A percentile compares a stretch with the other conserved stretches of the same genome.
phyloP scores from a whole-genome alignment of 2,113 vertebrate species.

The Otolemur garnettii region DNA sequence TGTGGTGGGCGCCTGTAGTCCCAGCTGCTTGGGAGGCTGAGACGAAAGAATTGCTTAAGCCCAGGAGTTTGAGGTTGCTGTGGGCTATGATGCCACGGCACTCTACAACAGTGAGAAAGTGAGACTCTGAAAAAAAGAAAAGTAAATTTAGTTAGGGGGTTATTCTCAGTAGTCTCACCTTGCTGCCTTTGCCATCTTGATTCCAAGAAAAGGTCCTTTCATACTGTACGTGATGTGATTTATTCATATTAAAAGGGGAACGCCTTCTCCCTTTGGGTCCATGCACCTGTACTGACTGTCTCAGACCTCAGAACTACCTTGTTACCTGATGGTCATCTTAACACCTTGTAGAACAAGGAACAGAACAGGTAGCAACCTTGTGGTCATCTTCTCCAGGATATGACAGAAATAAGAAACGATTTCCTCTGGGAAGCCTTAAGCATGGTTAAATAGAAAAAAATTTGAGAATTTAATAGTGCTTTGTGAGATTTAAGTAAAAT shows the following conservation, averaged over 20 bases:
- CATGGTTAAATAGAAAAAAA: slow-evolving; percentile 1
- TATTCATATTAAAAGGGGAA: not conserved
- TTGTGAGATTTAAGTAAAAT: not conserved
- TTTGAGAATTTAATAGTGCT: not conserved
- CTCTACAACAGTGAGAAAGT: too few relatives aligned
- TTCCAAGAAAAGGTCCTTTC: not conserved
- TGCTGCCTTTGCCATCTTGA: not conserved
- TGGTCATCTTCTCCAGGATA: not conserved
- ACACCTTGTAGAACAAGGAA: not conserved
- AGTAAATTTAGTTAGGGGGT: not conserved
- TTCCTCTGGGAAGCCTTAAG: not conserved
- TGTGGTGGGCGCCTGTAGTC: too few relatives aligned
- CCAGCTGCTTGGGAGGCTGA: too few relatives aligned
- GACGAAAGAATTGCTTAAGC: too few relatives aligned
- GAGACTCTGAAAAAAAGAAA: not conserved
- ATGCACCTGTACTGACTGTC: not conserved
- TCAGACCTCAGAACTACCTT: not conserved
- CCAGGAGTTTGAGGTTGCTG: too few relatives aligned
- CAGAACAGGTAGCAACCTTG: not conserved
- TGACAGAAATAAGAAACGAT: not conserved
- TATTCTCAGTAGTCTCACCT: not conserved
- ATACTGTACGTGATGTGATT: not conserved
- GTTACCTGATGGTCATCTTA: not conserved
- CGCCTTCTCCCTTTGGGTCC: not conserved
- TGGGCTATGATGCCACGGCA: too few relatives aligned